These are phyloP conservation scores for Camelus bactrianus DNA, from an alignment of 2,113 vertebrate genomes.

Conservation along the genomic window DNA sequence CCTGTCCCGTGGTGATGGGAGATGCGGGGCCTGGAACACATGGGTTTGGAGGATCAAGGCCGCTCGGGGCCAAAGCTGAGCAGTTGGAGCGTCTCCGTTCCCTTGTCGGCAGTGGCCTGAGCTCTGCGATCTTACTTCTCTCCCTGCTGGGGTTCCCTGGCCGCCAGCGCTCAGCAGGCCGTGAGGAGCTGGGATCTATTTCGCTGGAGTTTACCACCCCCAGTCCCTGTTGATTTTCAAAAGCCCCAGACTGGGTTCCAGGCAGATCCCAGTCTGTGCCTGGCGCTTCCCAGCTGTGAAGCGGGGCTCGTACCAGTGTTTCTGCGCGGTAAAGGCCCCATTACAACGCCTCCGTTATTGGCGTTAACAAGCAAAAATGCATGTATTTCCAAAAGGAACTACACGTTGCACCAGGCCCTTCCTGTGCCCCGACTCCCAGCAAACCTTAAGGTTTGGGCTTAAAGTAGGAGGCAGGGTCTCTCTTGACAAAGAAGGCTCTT, in stretches of 20 bases:
- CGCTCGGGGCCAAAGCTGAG: rapidly evolving
- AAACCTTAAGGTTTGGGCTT: no score
- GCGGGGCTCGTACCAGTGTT: rapidly evolving
- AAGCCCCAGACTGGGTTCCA: rapidly evolving
- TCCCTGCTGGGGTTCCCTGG: not conserved
- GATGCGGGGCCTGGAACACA: rapidly evolving
- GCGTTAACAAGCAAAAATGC: not conserved
- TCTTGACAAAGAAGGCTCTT: not conserved
- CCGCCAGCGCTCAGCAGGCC: rapidly evolving
- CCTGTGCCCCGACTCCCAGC: not conserved
- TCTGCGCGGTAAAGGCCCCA: not conserved
- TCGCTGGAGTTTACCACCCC: rapidly evolving
- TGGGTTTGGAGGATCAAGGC: rapidly evolving
- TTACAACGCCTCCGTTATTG: rapidly evolving
- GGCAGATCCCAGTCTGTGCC: rapidly evolving
- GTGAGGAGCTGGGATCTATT: rapidly evolving
- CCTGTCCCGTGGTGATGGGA: rapidly evolving
- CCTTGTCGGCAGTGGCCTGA: rapidly evolving
- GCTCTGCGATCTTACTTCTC: rapidly evolving
- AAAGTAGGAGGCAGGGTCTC: not conserved
- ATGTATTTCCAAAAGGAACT: not conserved
- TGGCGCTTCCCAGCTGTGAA: not conserved
- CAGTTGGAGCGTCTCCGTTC: rapidly evolving
- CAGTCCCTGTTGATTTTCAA: not conserved
- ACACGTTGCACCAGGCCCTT: not conserved